Evolutionary conservation across 2,888 invertebrate species (phyloP), one percentile per base, ranked within the genome.

Genomic region (Callinectes sapidus): DNA sequence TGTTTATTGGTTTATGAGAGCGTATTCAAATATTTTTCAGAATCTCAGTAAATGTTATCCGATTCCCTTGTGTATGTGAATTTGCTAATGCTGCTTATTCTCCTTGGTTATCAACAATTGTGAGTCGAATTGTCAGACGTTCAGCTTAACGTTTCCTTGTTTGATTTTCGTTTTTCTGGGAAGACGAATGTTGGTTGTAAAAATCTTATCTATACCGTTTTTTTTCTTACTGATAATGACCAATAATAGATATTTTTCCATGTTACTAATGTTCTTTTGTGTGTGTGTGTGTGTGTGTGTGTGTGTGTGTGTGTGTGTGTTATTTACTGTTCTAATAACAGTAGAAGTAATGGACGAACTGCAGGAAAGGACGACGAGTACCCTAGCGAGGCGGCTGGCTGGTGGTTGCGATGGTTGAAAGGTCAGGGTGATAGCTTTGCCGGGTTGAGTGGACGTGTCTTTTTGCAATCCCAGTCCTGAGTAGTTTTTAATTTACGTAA

Each of bases 221-320:
- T 10, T 48, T 48, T 48, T 8, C 48, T 10, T 5, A 48, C 10
- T 48, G 48, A 5, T 0, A 48, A 48, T 2, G 10, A 5, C 10
- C 48, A n/a, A n/a, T n/a, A n/a, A n/a, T 8, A 10, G 10, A 48
- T 0, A 8, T 5, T 48, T 61, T 61, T 18, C 61, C 61, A 18
- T 8, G 48, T 10, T 10, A 48, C 48, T 48, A 48, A 10, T 48
- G 48, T 48, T 48, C 48, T 48, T 86, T 18, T 18, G 13, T 18
- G 16, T 86, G 86, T 32, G 14, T 35, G 35, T 39, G 10, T 32
- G 16, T 10, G 6, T 42, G 8, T 10, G 35, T 32, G 32, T 13
- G 39, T 42, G 86, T 86, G 86, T 86, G 35, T 39, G 86, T 86
- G 86, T 86, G 89, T 66, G 89, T 66, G 89, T 66, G 87, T 48